Base-by-base conservation (phyloP, 1,140 invertebrate genomes). In the Samia ricini region DNA sequence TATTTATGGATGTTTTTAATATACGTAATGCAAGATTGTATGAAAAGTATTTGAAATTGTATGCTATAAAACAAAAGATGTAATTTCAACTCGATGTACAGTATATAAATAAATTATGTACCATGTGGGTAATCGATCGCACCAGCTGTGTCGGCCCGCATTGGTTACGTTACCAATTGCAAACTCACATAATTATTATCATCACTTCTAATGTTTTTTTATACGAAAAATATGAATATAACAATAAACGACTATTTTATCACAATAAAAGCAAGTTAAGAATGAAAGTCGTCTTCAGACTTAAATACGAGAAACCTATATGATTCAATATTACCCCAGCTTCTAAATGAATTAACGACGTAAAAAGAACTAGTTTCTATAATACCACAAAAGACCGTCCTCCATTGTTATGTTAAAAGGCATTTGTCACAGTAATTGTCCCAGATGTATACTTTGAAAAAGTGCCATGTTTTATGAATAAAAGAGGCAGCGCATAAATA, bases 351-450 rank as follows among this genome's bases (percentile, higher is more conserved):
- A 29, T 29, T 29, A 10, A 29, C 6, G 26, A 5, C 26, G 4
- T 10, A 0, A 42, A 36, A 42, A 42, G 12, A 15, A 15, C 15
- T 26, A 26, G 33, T 15, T 1, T 42, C 10, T 42, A 12, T 42
- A 15, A 42, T 42, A 12, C 4, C 62, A 59, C 66, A 71, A 72
- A 68, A 63, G 68, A 60, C 72, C 51, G 67, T 67, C 49, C 29
- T 50, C 60, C 65, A 76, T 80, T 79, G 76, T 79, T 50, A 79
- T 81, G 73, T 26, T 75, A 81, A 78, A 58, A 71, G 68, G 61
- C 61, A 77, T 76, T 76, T 76, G 73, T 81, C 72, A 76, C 63
- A 69, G 63, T 56, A 60, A 74, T 70, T 74, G 69, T 64, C 67
- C 49, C 60, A 58, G 58, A 63, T 62, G 55, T 21, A 63, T 54